These are phyloP conservation scores for Drosophila mayaguana DNA, from an alignment of 2,888 invertebrate species.

Conservation along the genomic window DNA sequence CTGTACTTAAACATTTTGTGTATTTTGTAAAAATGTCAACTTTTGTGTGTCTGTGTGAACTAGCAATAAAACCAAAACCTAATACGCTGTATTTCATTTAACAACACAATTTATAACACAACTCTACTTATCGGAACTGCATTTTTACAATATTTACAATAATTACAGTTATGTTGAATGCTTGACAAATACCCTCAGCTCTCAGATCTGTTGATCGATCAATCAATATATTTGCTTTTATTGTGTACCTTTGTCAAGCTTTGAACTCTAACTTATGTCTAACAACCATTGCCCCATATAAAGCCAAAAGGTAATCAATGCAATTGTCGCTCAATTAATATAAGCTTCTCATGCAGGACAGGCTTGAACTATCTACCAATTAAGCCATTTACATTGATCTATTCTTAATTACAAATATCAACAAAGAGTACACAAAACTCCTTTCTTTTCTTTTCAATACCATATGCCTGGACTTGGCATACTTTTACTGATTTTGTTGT, in stretches of 20 bases:
- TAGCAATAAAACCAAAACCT: conserved; percentile 73
- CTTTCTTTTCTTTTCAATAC: conserved; percentile 24
- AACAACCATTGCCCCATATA: conserved; percentile 14
- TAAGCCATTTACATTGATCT: neutral
- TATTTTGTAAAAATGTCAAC: conserved; percentile 58
- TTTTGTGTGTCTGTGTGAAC: conserved; percentile 79
- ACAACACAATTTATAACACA: conserved; percentile 27
- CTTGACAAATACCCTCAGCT: conserved; percentile 32
- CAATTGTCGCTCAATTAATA: conserved; percentile 36
- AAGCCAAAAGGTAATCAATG: conserved; percentile 46
- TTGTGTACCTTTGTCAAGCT: conserved; percentile 46
- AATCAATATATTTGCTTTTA: conserved; percentile 14
- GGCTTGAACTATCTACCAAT: neutral
- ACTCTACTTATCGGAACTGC: conserved; percentile 9
- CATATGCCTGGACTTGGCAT: conserved; percentile 10
- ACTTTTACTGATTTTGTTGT: conserved; percentile 19
- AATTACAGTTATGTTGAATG: conserved; percentile 30
- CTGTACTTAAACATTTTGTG: conserved; percentile 61
- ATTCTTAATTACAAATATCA: neutral
- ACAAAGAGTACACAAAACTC: conserved; percentile 12
- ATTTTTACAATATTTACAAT: conserved; percentile 6
- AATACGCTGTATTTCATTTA: conserved; percentile 68
- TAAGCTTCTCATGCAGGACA: conserved; percentile 35
- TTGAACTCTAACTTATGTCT: conserved; percentile 33
- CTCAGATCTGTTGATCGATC: too few species aligned